Base-by-base conservation (phyloP, 2,797 vertebrate species). In the Halcyon leucocephala region DNA sequence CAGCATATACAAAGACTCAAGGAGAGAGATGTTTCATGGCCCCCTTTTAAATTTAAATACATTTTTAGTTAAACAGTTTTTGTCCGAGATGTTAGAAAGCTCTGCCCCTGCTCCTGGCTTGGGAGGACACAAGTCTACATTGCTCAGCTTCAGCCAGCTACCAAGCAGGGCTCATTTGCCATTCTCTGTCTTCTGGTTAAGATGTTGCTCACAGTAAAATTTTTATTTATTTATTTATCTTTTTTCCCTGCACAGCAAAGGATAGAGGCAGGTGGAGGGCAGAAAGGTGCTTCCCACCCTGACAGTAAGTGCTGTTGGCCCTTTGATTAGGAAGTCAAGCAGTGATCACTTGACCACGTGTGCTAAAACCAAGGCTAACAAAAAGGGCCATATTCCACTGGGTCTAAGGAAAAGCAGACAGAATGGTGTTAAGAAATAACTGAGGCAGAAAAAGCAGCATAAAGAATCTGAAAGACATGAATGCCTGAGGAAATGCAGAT, bases 401-500 rank as follows among this genome's bases (percentile, higher is more conserved):
- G 33, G n/a, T 73, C 11, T 3, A 74, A 71, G 87, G 48, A 66
- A 93, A 91, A 89, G 86, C 93, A 72, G 78, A 14, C 91, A 97
- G 54, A 57, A 82, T 35, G 86, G 64, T 95, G 91, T 96, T 95
- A 91, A 96, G 93, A 95, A 96, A 92, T 96, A 96, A 90, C 93
- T 42, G 91, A 95, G 96, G 94, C 94, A 95, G 88, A 90, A 97
- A 95, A 96, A 93, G 77, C 94, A 87, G 94, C 90, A 90, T 67
- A 94, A 95, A 95, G 93, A 92, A 39, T 95, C 93, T 97, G 93
- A 96, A 97, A 97, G 95, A 97, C 94, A 95, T 87, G 94, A 95
- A 95, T 95, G 95, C 96, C 95, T 96, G 94, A 93, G 96, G 95
- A 97, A 97, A 97, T 97, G 95, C 95, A 97, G 95, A 96, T 95